A percentile compares a stretch with the other conserved stretches of the same genome.
Evolutionary conservation across 2,797 vertebrate genomes (phyloP).

Genomic region (Gymnodraco acuticeps): DNA sequence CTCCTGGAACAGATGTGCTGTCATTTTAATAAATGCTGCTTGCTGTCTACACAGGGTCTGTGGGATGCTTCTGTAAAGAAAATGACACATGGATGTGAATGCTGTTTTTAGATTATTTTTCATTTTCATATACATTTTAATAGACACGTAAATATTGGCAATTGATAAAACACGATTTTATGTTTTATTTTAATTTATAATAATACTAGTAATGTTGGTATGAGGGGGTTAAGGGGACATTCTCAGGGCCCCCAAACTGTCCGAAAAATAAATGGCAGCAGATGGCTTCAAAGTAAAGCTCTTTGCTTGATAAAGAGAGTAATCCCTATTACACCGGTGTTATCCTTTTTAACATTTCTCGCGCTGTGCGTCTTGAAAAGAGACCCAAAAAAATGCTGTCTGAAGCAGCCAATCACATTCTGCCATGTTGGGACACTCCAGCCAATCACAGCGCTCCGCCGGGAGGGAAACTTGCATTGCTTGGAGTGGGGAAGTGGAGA

Average conservation of each 20-base stretch:
- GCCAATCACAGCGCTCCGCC: slow-evolving; percentile 74
- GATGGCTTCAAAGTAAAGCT: not conserved
- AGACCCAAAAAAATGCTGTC: not conserved
- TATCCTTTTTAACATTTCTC: slow-evolving; percentile 34
- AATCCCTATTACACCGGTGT: not conserved
- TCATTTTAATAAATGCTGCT: not conserved
- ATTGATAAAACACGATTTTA: no score
- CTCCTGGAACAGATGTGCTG: slow-evolving; percentile 5
- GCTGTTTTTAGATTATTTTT: no score
- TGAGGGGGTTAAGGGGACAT: not conserved
- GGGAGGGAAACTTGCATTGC: slow-evolving; percentile 58
- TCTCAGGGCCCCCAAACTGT: not conserved
- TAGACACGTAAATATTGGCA: no score
- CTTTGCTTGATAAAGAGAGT: not conserved
- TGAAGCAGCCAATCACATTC: slow-evolving; percentile 76
- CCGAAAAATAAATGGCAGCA: not conserved
- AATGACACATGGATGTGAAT: no score
- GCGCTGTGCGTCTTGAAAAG: slow-evolving; percentile 60
- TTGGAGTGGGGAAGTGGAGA: slow-evolving; percentile 45
- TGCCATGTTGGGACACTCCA: slow-evolving; percentile 86
- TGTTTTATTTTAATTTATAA: not conserved
- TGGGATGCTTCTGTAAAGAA: not conserved
- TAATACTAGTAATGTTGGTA: not conserved
- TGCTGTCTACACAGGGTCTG: not conserved
- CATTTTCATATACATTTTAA: no score